These are phyloP conservation scores for Pomacea maculata DNA, from an alignment of 1,140 invertebrate species.

Conservation along the genomic window DNA sequence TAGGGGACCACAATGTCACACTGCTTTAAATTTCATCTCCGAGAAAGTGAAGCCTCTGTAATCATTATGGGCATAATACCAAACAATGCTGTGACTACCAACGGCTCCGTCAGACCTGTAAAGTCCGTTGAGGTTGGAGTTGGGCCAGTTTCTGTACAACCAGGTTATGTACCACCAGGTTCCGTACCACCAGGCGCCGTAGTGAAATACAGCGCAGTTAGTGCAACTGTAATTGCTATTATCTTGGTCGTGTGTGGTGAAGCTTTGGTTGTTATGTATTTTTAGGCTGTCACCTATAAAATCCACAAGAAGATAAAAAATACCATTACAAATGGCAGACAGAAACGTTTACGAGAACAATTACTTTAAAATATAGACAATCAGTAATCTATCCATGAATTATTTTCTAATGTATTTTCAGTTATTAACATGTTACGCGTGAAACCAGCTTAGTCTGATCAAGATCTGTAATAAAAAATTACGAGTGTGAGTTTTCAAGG, in stretches of 20 bases:
- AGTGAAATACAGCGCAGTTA: background rate
- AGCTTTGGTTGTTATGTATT: slow-evolving; percentile 75
- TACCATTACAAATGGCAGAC: background rate
- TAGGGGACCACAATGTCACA: too few relatives aligned
- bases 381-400: too few relatives aligned
- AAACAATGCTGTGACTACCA: too few relatives aligned
- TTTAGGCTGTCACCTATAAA: background rate
- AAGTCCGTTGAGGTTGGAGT: too few relatives aligned
- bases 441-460: background rate
- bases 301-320: background rate
- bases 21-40: too few relatives aligned
- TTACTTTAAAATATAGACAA: background rate
- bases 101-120: too few relatives aligned
- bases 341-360: background rate
- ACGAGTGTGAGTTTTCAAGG: background rate
- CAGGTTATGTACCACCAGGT: slow-evolving; percentile 2
- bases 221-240: slow-evolving; percentile 67
- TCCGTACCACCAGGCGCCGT: slow-evolving; percentile 18
- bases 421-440: background rate
- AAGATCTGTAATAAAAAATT: background rate
- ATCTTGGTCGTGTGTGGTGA: slow-evolving; percentile 76
- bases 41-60: too few relatives aligned
- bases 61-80: too few relatives aligned
- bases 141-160: slow-evolving; percentile 10
- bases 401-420: background rate